Evolutionary conservation across 1,140 invertebrate species (phyloP), one percentile per base, ranked within the genome.

Genomic region (Kradibia gibbosae): DNA sequence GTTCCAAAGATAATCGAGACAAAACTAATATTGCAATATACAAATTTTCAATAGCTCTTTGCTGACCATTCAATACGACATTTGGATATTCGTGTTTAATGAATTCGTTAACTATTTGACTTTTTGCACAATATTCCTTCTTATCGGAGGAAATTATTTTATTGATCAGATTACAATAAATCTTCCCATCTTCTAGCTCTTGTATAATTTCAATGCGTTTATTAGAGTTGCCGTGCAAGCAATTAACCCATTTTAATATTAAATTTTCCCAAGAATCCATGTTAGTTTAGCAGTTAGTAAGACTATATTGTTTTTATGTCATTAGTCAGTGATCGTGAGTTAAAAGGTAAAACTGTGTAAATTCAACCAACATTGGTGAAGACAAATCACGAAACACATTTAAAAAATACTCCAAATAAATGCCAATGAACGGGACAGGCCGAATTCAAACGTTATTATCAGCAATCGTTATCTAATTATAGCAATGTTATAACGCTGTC

Each of bases 81-180:
- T 88, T 83, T 34, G 91, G 90, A 87, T 91, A 91, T 84, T 91
- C 87, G 76, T 88, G 87, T 88, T 57, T 4, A 83, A 83, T 81
- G 78, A 82, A 85, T 5, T 82, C 55, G 1, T 65, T 17, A 39
- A 84, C 36, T 20, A 86, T 60, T 42, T 82, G 45, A 20, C 83
- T 60, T 48, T 60, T 36, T 25, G 5, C 22, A 53, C 8, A 42
- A 15, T 78, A n/a, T 28, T 84, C 53, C 22, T 62, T 31, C 22
- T 70, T 53, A 57, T 80, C 74, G 78, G 65, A 83, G 39, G 72
- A 55, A 78, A 82, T 86, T 28, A 86, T 80, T 71, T 81, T 81
- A 25, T 83, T 70, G 28, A 88, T 82, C 13, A 87, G 79, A 42
- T 84, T 86, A n/a, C 55, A 76, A 71, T 85, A 88, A 71, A 88